Evolutionary conservation across 1,140 invertebrate species (phyloP), one percentile per base, ranked within the genome.

Genomic region (Tetramorium simillimum): DNA sequence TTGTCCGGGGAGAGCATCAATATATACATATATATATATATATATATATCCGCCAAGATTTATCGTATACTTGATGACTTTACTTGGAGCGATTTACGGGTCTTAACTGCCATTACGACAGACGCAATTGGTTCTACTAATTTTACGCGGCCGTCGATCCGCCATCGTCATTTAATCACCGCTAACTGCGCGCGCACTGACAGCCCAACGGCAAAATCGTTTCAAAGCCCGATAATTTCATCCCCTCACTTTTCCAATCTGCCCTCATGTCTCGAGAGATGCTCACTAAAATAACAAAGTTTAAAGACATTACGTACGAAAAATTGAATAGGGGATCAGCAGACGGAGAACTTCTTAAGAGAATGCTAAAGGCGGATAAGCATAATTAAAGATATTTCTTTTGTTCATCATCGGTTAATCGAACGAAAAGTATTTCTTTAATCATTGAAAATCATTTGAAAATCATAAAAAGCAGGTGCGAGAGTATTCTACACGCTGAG

Each of bases 51-150:
- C 24, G 53, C 62, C 67, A 85, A 91, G 91, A 92, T 92, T 92
- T 90, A 92, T 91, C 82, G 88, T 40, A 60, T 70, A 60, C 86
- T 91, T 84, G 86, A 92, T 91, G 91, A 91, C 91, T 92, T 86
- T 91, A 86, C 85, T 91, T 89, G 51, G 58, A 56, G 49, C 86
- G 80, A 90, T 90, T 90, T 88, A 86, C 86, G 70, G 46, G 40
- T 69, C 73, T 81, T 88, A 90, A 88, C 69, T 65, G 37, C 65
- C 78, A 70, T 73, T 73, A 60, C 67, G 67, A 60, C 37, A 53
- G 24, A 58, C 51, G 67, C 80, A 82, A 82, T 82, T 82, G 80
- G 67, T 24, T 73, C 67, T 18, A 40, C 10, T 73, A 69, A 84
- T 84, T 84, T 84, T 49, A 75, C 65, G 65, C 49, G 49, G 16